A percentile compares a stretch with the other conserved stretches of the same genome.
phyloP scores from a whole-genome alignment of 1,140 invertebrate species.

The Drosophila gunungcola region DNA sequence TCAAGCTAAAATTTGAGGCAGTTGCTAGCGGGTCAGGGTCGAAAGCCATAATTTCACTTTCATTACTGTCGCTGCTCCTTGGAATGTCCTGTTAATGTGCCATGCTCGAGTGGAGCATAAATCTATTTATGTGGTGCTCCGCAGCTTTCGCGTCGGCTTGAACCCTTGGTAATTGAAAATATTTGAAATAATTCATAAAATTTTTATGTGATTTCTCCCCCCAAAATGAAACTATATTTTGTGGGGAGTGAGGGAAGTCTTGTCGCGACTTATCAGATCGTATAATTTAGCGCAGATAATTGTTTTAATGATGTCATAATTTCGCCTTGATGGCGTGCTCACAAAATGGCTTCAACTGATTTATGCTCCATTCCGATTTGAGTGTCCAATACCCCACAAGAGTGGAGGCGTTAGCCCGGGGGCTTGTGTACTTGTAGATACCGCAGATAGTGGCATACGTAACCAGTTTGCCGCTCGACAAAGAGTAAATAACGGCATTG shows the following conservation, averaged over 20 bases:
- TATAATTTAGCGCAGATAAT: conserved; percentile 73
- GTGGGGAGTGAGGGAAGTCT: conserved; percentile 12
- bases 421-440: conserved; percentile 51
- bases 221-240: conserved; percentile 52
- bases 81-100: conserved; percentile 78
- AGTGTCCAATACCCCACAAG: conserved; percentile 3
- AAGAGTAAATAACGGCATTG: conserved; percentile 64
- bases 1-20: conserved; percentile 75
- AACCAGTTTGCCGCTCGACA: conserved; percentile 65
- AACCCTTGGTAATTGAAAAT: conserved; percentile 75
- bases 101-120: conserved; percentile 78
- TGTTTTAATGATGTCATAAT: conserved; percentile 82
- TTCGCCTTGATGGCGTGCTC: conserved; percentile 59
- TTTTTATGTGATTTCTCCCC: conserved; percentile 74
- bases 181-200: conserved; percentile 82
- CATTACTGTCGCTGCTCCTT: conserved; percentile 49
- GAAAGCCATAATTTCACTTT: conserved; percentile 71
- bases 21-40: conserved; percentile 56
- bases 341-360: conserved; percentile 60
- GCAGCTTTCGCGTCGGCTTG: conserved; percentile 2
- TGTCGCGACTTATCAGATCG: conserved; percentile 48
- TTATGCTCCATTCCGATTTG: conserved; percentile 51
- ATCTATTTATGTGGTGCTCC: conserved; percentile 72
- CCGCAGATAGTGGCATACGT: conserved; percentile 48
- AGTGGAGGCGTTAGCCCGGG: conserved; percentile 29